These are phyloP conservation scores for Catharus bicknelli DNA, from an alignment of 2,113 vertebrate species.

Conservation along the genomic window DNA sequence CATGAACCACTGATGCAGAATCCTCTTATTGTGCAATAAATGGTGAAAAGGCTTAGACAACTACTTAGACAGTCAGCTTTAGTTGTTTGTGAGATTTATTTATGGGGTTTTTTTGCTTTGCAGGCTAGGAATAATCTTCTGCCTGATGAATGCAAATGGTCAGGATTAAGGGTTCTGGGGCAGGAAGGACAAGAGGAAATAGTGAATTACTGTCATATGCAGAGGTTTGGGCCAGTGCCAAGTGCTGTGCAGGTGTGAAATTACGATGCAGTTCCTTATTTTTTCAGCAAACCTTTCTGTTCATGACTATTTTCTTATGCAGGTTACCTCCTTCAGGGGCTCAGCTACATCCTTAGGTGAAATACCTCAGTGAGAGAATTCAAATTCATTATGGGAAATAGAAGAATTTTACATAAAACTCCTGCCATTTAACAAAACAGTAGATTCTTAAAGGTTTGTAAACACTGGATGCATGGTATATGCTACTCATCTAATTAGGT, in stretches of 20 bases:
- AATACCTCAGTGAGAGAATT: not conserved
- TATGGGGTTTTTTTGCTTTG: not conserved
- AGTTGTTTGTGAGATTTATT: not conserved
- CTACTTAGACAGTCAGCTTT: not conserved
- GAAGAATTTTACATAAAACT: not conserved
- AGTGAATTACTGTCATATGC: constrained; percentile 59
- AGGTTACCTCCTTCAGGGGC: not conserved
- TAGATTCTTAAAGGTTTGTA: not conserved
- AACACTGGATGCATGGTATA: not conserved
- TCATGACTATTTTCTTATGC: not conserved
- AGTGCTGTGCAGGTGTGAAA: constrained; percentile 6
- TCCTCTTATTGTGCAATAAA: not conserved
- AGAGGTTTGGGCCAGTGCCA: constrained; percentile 11
- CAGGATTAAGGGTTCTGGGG: constrained; percentile 72
- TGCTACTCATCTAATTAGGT: not conserved
- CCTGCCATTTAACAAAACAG: not conserved
- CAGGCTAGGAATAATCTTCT: not conserved
- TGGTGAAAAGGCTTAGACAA: not conserved
- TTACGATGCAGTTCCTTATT: not conserved
- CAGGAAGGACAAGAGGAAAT: constrained; percentile 66
- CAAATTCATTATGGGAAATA: not conserved
- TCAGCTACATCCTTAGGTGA: not conserved
- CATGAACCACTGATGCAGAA: not conserved
- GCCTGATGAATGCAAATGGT: constrained; percentile 56
- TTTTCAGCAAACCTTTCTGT: not conserved